Conservation (phyloP, 2,888 invertebrate genomes). For the Meiosimyza platycephala region DNA sequence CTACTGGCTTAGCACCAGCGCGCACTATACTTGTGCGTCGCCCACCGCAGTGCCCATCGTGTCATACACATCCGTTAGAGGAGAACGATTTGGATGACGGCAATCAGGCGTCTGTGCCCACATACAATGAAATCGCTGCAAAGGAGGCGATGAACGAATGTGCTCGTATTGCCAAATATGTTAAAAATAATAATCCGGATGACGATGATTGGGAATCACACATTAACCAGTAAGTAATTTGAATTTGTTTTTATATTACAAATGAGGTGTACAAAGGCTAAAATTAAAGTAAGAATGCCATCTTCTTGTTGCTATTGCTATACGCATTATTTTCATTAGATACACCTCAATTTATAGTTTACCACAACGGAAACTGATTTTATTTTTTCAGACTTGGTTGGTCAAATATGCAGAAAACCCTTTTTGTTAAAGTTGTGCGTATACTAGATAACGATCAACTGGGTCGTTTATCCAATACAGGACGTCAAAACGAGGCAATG, state of each 20-base stretch:
- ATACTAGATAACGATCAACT: constrained; percentile 77
- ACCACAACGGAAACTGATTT: too few relatives aligned
- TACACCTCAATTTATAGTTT: too few relatives aligned
- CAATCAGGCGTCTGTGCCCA: constrained; percentile 66
- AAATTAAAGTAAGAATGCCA: too few relatives aligned
- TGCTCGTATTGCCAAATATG: constrained; percentile 73
- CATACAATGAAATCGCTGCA: constrained; percentile 73
- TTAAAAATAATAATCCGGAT: constrained; percentile 70
- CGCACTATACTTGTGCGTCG: constrained; percentile 63
- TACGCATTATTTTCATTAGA: too few relatives aligned
- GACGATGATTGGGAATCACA: constrained; percentile 78
- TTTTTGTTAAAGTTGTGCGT: constrained; percentile 75
- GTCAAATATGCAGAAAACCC: constrained; percentile 73
- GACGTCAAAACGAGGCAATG: constrained; percentile 75
- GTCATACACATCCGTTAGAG: constrained; percentile 63
- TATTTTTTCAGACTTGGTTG: constrained; percentile 70
- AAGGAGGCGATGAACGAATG: constrained; percentile 79
- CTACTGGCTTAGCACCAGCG: constrained; percentile 60
- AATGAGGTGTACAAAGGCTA: too few relatives aligned
- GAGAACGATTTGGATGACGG: constrained; percentile 69
- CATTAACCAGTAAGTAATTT: constrained; percentile 70
- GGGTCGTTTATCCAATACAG: constrained; percentile 73
- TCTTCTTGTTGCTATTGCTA: too few relatives aligned
- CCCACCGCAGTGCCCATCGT: constrained; percentile 65
- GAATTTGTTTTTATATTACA: not conserved